Evolutionary conservation across 2,797 vertebrate species (phyloP).

Genomic region (Pipistrellus pipistrellus): DNA sequence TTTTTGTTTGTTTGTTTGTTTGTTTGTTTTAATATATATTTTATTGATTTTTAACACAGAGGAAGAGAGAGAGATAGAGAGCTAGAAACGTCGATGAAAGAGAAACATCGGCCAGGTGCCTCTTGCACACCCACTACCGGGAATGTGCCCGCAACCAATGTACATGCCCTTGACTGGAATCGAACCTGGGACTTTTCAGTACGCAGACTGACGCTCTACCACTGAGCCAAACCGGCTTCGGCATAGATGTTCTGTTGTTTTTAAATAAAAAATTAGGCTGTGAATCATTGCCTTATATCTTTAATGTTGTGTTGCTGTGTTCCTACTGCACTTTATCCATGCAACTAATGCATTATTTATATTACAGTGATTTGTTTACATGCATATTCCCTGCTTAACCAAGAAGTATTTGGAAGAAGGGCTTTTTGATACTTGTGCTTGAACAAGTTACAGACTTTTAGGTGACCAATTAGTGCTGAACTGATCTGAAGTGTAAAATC

Average conservation of each 20-base stretch:
- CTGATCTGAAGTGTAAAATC: background rate
- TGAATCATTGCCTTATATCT: background rate
- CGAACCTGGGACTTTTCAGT: no score
- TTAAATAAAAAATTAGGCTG: background rate
- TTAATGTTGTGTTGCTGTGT: background rate
- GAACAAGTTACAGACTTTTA: background rate
- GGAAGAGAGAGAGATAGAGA: no score
- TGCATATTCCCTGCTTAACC: background rate
- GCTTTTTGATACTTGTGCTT: background rate
- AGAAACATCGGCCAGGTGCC: no score
- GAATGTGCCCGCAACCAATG: no score
- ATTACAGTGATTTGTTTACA: background rate
- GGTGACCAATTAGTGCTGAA: background rate
- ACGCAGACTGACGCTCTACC: no score
- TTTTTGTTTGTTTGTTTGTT: no score
- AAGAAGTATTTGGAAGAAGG: slow-evolving; percentile 6
- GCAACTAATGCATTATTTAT: background rate
- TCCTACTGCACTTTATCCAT: background rate
- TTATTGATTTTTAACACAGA: no score
- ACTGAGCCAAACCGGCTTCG: no score
- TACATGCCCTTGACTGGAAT: no score
- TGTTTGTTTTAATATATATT: background rate
- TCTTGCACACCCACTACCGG: no score
- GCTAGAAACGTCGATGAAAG: no score
- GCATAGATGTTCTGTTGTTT: background rate